phyloP scores from a whole-genome alignment of 2,113 vertebrate genomes.

The Ovibos moschatus region DNA sequence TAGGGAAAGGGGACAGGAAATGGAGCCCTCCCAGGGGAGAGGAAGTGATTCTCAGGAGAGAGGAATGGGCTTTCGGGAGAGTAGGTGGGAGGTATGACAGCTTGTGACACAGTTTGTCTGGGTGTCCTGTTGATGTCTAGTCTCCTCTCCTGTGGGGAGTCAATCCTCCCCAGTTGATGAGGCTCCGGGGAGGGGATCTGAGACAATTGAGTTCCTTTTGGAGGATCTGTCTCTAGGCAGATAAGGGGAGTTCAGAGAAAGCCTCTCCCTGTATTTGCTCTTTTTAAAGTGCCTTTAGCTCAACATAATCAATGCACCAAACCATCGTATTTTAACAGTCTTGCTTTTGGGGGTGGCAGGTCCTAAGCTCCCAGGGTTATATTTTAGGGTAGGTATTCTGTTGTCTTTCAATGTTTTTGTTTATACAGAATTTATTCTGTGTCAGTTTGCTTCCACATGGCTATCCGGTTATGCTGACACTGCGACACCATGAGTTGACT shows the following conservation, averaged over 20 bases:
- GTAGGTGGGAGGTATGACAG: neutral
- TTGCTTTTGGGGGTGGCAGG: neutral
- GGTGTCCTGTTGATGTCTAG: accelerated
- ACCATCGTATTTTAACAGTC: neutral
- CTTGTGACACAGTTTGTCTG: neutral
- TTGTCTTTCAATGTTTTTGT: neutral
- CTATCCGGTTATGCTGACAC: neutral
- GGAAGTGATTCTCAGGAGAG: neutral
- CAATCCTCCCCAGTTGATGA: neutral
- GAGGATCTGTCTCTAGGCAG: neutral
- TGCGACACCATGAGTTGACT: neutral
- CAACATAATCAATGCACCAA: neutral
- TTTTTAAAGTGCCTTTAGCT: neutral
- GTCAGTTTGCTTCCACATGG: neutral
- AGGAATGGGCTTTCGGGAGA: neutral
- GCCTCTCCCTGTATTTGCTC: neutral
- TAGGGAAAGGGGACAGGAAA: neutral
- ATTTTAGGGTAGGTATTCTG: neutral
- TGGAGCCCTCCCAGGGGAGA: neutral
- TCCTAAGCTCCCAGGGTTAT: neutral
- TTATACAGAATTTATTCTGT: neutral
- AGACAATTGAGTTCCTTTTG: neutral
- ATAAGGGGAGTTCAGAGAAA: neutral
- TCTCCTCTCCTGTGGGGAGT: neutral
- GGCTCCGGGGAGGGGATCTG: neutral